Evolutionary conservation across 1,140 invertebrate genomes (phyloP).

Genomic region (Zaprionus africanus): DNA sequence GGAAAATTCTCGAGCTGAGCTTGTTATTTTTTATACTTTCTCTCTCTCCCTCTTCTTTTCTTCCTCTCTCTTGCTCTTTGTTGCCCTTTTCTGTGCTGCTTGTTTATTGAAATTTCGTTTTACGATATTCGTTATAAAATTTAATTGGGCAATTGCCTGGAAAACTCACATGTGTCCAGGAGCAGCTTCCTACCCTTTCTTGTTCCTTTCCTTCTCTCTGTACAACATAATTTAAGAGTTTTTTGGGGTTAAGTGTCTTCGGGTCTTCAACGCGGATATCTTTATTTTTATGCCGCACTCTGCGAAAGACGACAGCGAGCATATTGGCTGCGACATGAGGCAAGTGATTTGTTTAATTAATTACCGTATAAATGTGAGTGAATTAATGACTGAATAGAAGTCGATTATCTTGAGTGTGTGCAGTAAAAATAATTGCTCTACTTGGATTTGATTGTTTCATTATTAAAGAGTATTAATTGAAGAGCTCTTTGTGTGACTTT

Average conservation of each 20-base stretch:
- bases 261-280: constrained; percentile 45
- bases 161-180: constrained; percentile 52
- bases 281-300: constrained; percentile 51
- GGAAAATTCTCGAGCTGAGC: constrained; percentile 29
- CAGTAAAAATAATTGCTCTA: not conserved
- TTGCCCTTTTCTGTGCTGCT: not conserved
- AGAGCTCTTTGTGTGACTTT: not conserved
- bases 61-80: not conserved
- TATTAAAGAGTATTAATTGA: not conserved
- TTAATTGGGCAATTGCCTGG: constrained; percentile 75
- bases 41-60: not conserved
- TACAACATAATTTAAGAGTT: constrained; percentile 45
- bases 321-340: not conserved
- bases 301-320: not conserved
- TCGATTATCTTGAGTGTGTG: not conserved
- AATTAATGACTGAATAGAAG: not conserved
- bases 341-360: not conserved
- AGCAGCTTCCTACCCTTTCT: not conserved
- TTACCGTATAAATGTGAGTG: not conserved
- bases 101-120: constrained; percentile 77
- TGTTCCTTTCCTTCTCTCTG: not conserved
- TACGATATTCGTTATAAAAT: constrained; percentile 79
- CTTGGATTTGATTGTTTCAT: not conserved
- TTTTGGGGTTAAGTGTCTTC: constrained; percentile 48
- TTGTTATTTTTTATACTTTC: constrained; percentile 9